Evolutionary conservation across 2,888 invertebrate species (phyloP), one percentile per base, ranked within the genome.

Genomic region (Meteorus cinctellus): DNA sequence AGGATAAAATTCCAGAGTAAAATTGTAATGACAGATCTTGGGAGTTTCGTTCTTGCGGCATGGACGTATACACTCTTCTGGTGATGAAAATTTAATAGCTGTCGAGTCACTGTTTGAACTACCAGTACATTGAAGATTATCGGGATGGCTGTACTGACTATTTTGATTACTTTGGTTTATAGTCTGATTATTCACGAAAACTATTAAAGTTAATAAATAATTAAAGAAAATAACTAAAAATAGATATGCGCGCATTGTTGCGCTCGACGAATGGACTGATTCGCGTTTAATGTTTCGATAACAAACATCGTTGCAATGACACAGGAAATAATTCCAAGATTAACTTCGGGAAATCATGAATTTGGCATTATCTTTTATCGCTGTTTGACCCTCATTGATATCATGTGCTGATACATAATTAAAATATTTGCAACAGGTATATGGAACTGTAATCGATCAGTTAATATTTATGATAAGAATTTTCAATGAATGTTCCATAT

Each of bases 31-130:
- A 90, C 96, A 96, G 81, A 94, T 94, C 88, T 94, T 93, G 59
- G 95, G 95, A 24, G 95, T 94, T 88, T 95, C 95, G 73, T 94
- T 94, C 88, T 95, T 95, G 75, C 94, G 91, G 86, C 96, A 96
- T 6, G 95, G 95, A 83, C 96, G 92, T 0, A 95, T 95, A 85
- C 95, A 96, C 88, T 96, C 95, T 87, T 95, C 95, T n/a, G 95
- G 95, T 3, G 94, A 93, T 1, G 95, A 95, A 4, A 76, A 45
- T 51, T 36, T 63, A n/a, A 72, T 41, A 14, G 27, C 8, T 31
- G 12, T 31, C 1, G 12, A n/a, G 29, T 55, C 19, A 55, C 19
- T 1, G n/a, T 19, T 55, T 19, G 10, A 19, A 2, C 1, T 8
- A 19, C 6, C 55, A 6, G 4, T 19, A 55, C 55, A 55, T n/a